Evolutionary conservation across 2,888 invertebrate genomes (phyloP), one percentile per base, ranked within the genome.

Genomic region (Eumacrocentrus americanus): DNA sequence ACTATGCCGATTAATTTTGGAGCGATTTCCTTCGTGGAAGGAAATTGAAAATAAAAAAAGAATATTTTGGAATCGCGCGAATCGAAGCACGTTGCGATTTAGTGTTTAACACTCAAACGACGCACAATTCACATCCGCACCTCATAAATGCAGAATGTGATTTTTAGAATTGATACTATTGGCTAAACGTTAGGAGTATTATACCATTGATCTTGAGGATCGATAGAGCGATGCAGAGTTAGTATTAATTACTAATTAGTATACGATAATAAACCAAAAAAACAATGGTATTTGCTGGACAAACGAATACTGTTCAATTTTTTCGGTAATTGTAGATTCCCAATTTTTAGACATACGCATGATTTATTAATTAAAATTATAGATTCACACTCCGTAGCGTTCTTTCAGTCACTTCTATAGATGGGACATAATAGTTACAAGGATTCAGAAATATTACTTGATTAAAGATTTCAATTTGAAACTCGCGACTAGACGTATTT

Each of bases 101-200:
- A 62, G 63, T 62, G 60, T 57, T 62, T 48, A 53, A 70, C 70
- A 73, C 75, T 74, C 73, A 75, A 29, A 79, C 68, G 74, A 80
- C 80, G 80, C 78, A 79, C 80, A 80, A 76, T 72, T 80, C 77
- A 75, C 78, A 75, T 70, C 71, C 68, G 78, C 79, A 80, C 76
- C 72, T 73, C 68, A 72, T 78, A 76, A 77, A 65, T 66, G 67
- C 66, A 64, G 61, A 22, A 58, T 66, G 68, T 67, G 68, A 66
- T 66, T 59, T 58, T 60, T 65, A 67, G 65, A 62, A 66, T 66
- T 61, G 62, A 64, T 62, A 65, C 59, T 63, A 67, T 62, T 55
- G 53, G 62, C 46, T 53, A 62, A 60, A 58, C 46, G 52, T 54
- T 58, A 67, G 60, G 11, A 14, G 14, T 3, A 23, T 23, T 46